Percentiles rank a stretch among this genome's conserved stretches.
Conservation (phyloP, 2,113 vertebrate genomes). For the Okapia johnstoni region DNA sequence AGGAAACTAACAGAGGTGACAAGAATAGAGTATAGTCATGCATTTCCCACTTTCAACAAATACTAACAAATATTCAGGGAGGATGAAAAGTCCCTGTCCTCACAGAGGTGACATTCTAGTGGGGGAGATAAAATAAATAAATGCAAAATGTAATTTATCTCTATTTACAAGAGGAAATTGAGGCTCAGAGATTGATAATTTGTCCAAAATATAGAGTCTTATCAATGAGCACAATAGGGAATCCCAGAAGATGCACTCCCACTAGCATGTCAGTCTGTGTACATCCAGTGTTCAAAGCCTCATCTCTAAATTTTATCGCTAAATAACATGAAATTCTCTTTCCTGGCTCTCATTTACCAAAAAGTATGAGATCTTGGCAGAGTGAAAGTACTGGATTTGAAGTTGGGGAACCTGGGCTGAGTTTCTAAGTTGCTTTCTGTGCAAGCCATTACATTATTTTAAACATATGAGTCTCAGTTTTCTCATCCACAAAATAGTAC, state of each 20-base stretch:
- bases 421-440: neutral
- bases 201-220: neutral
- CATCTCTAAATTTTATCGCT: neutral
- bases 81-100: neutral
- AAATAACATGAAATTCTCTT: neutral
- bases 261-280: neutral
- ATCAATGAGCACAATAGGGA: neutral
- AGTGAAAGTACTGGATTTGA: neutral
- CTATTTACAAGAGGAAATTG: neutral
- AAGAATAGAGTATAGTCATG: neutral
- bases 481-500: neutral
- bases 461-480: neutral
- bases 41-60: neutral
- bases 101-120: neutral
- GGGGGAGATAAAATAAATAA: neutral
- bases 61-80: neutral
- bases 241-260: neutral
- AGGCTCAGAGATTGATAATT: neutral
- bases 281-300: neutral
- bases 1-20: neutral
- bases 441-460: neutral
- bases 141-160: neutral
- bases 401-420: neutral
- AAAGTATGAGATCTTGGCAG: neutral
- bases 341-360: neutral